A percentile compares a stretch with the other conserved stretches of the same genome.
phyloP scores from a whole-genome alignment of 2,797 vertebrate genomes.

The Lagodon rhomboides region DNA sequence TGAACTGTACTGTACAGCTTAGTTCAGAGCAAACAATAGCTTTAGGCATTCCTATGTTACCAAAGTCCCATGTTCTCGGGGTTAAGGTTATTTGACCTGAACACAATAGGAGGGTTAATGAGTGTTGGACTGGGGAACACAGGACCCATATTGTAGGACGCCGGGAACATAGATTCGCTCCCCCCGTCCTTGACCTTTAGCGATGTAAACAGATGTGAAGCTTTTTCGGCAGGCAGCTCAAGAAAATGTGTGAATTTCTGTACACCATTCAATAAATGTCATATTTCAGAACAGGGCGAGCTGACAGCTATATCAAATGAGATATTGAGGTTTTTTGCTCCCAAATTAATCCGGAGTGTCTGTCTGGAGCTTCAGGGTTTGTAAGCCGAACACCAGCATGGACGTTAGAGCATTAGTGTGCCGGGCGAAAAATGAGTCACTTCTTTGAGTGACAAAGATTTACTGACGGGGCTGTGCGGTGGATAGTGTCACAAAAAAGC shows the following conservation, averaged over 20 bases:
- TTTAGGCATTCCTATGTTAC: too few relatives aligned
- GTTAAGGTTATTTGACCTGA: too few relatives aligned
- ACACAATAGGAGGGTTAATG: too few relatives aligned
- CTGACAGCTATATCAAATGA: slow-evolving; percentile 5
- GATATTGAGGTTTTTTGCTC: not conserved
- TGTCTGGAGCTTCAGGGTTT: slow-evolving; percentile 14
- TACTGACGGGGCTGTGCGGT: not conserved
- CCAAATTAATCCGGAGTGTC: not conserved
- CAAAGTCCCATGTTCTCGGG: too few relatives aligned
- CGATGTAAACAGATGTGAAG: not conserved
- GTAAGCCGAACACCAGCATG: not conserved
- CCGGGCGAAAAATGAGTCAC: not conserved
- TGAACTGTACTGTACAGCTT: too few relatives aligned
- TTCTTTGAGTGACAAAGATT: not conserved
- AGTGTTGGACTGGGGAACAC: not conserved
- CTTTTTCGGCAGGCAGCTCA: not conserved
- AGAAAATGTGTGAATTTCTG: not conserved
- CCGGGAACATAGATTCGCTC: too few relatives aligned
- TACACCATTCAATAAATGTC: slow-evolving; percentile 7
- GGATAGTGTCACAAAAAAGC: not conserved
- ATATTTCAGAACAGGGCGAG: slow-evolving; percentile 6
- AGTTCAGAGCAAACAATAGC: too few relatives aligned
- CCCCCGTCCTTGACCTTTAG: not conserved
- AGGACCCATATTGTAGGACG: too few relatives aligned
- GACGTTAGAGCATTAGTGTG: not conserved